These are phyloP conservation scores for Trochalopteron elliotii DNA, from an alignment of 2,113 vertebrate genomes.

Conservation along the genomic window DNA sequence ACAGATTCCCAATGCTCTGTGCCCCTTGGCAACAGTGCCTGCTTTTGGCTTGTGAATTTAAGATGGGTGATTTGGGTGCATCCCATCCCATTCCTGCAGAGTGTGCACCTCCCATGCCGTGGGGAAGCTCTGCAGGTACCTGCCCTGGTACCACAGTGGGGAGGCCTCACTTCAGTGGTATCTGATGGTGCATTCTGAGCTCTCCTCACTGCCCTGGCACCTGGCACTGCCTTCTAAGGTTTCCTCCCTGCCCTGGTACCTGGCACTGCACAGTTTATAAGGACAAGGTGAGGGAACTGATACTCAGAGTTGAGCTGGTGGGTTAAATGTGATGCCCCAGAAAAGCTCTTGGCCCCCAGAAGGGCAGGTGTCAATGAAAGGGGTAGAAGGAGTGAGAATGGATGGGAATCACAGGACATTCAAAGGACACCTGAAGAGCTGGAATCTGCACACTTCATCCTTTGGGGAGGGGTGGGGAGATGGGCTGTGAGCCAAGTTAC, in stretches of 20 bases:
- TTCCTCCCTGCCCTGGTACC: not conserved
- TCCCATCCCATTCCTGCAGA: not conserved
- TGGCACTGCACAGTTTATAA: not conserved
- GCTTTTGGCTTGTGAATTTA: not conserved
- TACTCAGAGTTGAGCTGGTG: not conserved
- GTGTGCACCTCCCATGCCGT: fast-evolving
- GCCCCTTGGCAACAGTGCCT: not conserved
- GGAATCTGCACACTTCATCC: not conserved
- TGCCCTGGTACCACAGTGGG: not conserved
- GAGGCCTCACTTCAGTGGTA: not conserved
- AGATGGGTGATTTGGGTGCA: not conserved
- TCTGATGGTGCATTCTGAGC: too few species aligned
- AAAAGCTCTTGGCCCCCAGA: not conserved
- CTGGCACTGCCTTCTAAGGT: too few species aligned
- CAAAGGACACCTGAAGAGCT: not conserved
- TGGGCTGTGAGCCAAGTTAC: not conserved
- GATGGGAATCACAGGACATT: not conserved
- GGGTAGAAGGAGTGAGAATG: not conserved
- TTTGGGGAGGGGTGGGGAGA: not conserved
- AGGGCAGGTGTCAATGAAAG: not conserved
- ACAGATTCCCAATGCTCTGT: not conserved
- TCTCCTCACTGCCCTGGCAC: not conserved
- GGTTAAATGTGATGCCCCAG: not conserved
- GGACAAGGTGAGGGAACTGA: not conserved
- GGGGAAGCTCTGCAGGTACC: not conserved